Evolutionary conservation across 2,797 vertebrate genomes (phyloP).

Genomic region (Sebastes steindachneri): DNA sequence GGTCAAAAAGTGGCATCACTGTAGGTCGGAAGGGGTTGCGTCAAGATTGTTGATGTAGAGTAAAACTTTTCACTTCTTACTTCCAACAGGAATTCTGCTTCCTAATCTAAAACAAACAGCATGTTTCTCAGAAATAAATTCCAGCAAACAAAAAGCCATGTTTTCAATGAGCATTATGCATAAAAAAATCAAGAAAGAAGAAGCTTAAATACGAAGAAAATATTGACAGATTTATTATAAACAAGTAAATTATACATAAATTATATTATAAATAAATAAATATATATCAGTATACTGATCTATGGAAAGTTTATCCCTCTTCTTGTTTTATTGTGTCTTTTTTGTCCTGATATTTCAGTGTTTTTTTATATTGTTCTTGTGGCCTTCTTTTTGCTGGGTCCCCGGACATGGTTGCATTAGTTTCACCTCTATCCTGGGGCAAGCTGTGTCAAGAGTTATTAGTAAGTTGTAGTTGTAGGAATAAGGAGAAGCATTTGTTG

Average conservation of each 20-base stretch:
- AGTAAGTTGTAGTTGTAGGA: background rate
- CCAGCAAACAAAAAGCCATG: background rate
- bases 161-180: too few relatives aligned
- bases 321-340: too few relatives aligned
- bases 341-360: too few relatives aligned
- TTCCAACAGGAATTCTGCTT: background rate
- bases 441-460: background rate
- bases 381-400: too few relatives aligned
- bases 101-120: background rate
- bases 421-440: background rate
- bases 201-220: background rate
- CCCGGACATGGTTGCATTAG: too few relatives aligned
- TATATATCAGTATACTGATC: background rate
- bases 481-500: fast-evolving
- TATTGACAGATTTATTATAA: too few relatives aligned
- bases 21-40: background rate
- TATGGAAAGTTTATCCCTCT: too few relatives aligned
- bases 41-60: background rate
- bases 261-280: background rate
- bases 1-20: background rate
- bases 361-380: too few relatives aligned
- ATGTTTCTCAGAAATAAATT: background rate
- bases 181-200: background rate
- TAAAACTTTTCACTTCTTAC: background rate
- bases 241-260: too few relatives aligned